Evolutionary conservation across 2,888 invertebrate genomes (phyloP).

Genomic region (Agapostemon virescens): DNA sequence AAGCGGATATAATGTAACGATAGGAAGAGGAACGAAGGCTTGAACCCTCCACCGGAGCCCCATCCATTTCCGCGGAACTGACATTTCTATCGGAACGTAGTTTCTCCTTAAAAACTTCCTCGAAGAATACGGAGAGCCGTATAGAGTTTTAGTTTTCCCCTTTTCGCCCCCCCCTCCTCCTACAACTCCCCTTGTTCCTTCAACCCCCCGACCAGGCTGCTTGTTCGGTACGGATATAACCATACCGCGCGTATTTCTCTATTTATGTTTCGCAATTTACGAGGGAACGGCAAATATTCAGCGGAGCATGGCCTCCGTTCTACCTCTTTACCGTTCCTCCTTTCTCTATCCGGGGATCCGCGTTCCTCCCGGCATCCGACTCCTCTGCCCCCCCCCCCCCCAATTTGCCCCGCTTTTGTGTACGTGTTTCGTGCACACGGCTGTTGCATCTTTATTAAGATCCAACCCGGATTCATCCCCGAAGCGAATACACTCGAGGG

Average conservation of each 20-base stretch:
- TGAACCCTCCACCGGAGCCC: conserved; percentile 43
- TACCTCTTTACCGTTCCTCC: conserved; percentile 5
- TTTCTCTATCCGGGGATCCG: not conserved
- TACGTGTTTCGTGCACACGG: conserved; percentile 32
- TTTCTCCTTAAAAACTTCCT: conserved; percentile 64
- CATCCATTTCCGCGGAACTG: conserved; percentile 66
- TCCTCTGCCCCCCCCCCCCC: too few relatives aligned
- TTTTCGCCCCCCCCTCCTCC: not conserved
- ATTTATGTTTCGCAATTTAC: conserved; percentile 65
- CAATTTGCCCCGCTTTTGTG: conserved; percentile 3
- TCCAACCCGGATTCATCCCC: conserved; percentile 45
- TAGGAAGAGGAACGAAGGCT: conserved; percentile 49
- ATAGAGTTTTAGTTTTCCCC: conserved; percentile 35
- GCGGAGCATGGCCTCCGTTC: conserved; percentile 7
- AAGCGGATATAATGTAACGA: conserved; percentile 65
- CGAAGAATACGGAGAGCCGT: conserved; percentile 41
- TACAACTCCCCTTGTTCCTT: not conserved
- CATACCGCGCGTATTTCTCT: conserved; percentile 59
- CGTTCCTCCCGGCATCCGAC: not conserved
- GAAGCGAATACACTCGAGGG: conserved; percentile 32
- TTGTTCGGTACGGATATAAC: conserved; percentile 47
- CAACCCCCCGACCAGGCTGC: not conserved
- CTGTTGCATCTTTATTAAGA: conserved; percentile 52
- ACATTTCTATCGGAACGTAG: conserved; percentile 67
- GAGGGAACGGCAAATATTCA: conserved; percentile 57